Base-by-base conservation (phyloP, 2,797 vertebrate genomes). In the Tadarida brasiliensis region DNA sequence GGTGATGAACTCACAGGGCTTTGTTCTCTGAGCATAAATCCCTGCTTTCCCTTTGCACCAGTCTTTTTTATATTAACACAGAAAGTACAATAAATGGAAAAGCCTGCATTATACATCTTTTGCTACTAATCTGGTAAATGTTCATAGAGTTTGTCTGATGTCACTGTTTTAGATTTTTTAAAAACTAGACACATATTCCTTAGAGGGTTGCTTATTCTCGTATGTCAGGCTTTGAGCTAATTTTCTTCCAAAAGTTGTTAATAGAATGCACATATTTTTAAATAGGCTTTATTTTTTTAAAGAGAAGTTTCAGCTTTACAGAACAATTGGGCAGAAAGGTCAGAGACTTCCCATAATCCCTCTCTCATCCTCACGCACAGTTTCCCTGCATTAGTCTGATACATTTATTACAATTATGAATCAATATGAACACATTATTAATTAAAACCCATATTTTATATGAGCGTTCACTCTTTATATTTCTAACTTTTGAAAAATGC, bases 11-110 rank as follows among this genome's bases (percentile, higher is more conserved):
- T 92, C 92, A 70, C n/a, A 87, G 26, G 49, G 80, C 91, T 96
- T 97, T 97, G 86, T 96, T 95, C 51, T 94, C 39, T 63, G n/a
- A 84, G 20, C 9, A 77, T 85, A 96, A 96, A 83, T 88, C 51
- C 16, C 28, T 24, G 54, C 22, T 70, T 94, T 88, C 33, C 28
- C 33, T 88, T 91, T 81, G 65, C 35, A 51, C 61, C 63, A 20
- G 19, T 87, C 54, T 84, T 94, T 35, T 95, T 87, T 82, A 56
- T 84, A 78, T 77, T 16, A 88, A 77, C 54, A 85, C 51, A 71
- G 90, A 94, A 89, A 71, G 88, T 15, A 87, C 12, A 89, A 28
- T 90, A 93, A 88, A 39, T 89, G 73, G 28, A 88, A 95, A 94
- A 76, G 33, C 16, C 30, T 26, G 56, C 39, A 19, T 26, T 94